Evolutionary conservation across 2,797 vertebrate genomes (phyloP).

Genomic region (Gobio occitaniae): DNA sequence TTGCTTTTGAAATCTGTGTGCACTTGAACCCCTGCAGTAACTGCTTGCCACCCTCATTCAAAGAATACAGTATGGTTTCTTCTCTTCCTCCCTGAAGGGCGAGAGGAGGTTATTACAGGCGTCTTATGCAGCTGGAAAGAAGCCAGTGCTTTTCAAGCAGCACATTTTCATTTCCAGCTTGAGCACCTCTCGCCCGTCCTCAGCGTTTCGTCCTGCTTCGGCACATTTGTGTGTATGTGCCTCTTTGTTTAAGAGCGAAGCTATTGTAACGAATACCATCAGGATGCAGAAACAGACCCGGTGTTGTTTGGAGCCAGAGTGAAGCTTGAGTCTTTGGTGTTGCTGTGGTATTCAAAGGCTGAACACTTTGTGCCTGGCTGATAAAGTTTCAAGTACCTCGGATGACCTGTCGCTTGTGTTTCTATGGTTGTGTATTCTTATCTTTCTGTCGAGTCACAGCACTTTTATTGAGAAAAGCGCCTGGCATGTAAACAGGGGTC

Average conservation of each 20-base stretch:
- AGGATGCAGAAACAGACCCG: slow-evolving; percentile 59
- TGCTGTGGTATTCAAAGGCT: slow-evolving; percentile 51
- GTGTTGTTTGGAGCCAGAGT: slow-evolving; percentile 45
- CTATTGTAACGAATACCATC: slow-evolving; percentile 64
- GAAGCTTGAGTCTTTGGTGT: slow-evolving; percentile 54
- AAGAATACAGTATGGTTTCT: slow-evolving; percentile 51
- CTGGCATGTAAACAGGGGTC: slow-evolving; percentile 32
- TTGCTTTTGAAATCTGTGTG: background rate
- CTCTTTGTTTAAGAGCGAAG: slow-evolving; percentile 59
- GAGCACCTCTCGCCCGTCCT: slow-evolving; percentile 51
- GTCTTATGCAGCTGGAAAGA: slow-evolving; percentile 64
- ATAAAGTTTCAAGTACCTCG: slow-evolving; percentile 54
- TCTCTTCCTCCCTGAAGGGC: slow-evolving; percentile 55
- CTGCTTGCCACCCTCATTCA: slow-evolving; percentile 54
- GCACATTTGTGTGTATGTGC: slow-evolving; percentile 55
- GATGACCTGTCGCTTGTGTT: slow-evolving; percentile 52
- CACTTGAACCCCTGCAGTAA: slow-evolving; percentile 18
- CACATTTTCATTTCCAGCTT: slow-evolving; percentile 64
- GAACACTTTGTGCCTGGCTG: slow-evolving; percentile 43
- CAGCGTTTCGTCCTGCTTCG: slow-evolving; percentile 44
- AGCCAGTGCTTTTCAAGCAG: slow-evolving; percentile 68
- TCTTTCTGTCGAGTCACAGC: slow-evolving; percentile 43
- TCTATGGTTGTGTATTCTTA: slow-evolving; percentile 38
- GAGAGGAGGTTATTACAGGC: slow-evolving; percentile 62
- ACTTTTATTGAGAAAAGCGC: slow-evolving; percentile 13